Base-by-base conservation (phyloP, 1,140 invertebrate species). In the Forficula auricularia region DNA sequence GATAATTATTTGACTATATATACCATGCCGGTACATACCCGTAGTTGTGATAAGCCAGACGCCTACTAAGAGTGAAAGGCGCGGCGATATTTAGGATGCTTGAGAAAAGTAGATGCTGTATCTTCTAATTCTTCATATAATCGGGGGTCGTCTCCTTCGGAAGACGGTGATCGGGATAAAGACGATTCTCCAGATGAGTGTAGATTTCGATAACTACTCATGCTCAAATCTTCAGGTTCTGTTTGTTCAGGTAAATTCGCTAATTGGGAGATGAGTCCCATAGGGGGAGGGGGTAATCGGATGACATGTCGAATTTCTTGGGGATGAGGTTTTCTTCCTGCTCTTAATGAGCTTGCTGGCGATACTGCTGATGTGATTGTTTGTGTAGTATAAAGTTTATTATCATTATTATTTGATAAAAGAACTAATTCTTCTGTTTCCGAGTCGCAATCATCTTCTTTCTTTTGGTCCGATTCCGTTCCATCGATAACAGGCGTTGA, bases 181-280 rank as follows among this genome's bases (percentile, higher is more conserved):
- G 57, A 54, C 0, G 61, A 60, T 20, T 54, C 58, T 0, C 54
- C 55, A 39, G 53, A 57, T 2, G 57, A 58, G 9, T 55, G 51
- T 0, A 54, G 57, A n/a, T 55, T 52, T 0, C 54, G 51, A 18
- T 27, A 12, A 3, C 19, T 39, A 43, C 60, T 52, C 68, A 82
- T 75, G 6, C 76, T 79, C 15, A 89, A 62, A 56, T 90, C 85
- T 57, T 90, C 85, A 0, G 86, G 86, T 57, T 89, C 84, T 0
- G 83, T 88, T 60, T 90, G 85, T 57, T 84, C 83, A 0, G 82
- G 81, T 3, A 75, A 52, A 13, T 55, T 53, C 37, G 61, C 57
- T 20, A 30, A 14, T 20, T 58, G 53, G 19, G 57, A 45, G 15
- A 49, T 30, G 27, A 39, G 22, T 22, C 8, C 47, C 35, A 13